These are phyloP conservation scores for Tichodroma muraria DNA, from an alignment of 2,113 vertebrate species.

Conservation along the genomic window DNA sequence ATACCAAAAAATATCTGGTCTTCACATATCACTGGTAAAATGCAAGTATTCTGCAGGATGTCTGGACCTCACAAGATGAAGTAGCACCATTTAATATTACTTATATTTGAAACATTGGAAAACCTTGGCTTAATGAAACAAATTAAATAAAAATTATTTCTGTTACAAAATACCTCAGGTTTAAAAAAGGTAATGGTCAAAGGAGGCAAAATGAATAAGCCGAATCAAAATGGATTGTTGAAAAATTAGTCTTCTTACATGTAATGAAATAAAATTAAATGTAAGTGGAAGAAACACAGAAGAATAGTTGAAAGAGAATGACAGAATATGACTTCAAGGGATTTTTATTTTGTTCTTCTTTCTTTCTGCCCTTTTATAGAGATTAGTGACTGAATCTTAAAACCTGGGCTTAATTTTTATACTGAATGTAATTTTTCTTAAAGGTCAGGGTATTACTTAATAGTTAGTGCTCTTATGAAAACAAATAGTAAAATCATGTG, in stretches of 20 bases:
- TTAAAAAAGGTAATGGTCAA: not conserved
- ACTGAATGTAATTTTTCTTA: not conserved
- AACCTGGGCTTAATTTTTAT: not conserved
- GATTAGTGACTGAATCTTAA: not conserved
- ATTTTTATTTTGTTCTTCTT: not conserved
- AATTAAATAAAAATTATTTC: not conserved
- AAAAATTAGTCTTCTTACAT: not conserved
- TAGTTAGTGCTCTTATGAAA: not conserved
- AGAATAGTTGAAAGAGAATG: not conserved
- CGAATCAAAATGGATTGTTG: not conserved
- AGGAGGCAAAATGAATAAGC: not conserved
- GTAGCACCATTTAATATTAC: not conserved
- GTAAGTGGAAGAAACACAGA: not conserved
- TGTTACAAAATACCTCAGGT: not conserved
- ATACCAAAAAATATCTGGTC: not conserved
- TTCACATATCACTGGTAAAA: not conserved
- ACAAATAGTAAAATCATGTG: not conserved
- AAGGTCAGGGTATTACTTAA: not conserved
- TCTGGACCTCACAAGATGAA: not conserved
- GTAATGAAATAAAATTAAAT: conserved; percentile 9
- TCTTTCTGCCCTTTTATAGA: not conserved
- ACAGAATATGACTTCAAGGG: not conserved
- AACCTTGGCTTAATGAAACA: not conserved
- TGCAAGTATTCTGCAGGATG: not conserved
- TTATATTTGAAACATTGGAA: not conserved